Evolutionary conservation across 2,888 invertebrate species (phyloP), one percentile per base, ranked within the genome.

Genomic region (Argyra leucocephala): DNA sequence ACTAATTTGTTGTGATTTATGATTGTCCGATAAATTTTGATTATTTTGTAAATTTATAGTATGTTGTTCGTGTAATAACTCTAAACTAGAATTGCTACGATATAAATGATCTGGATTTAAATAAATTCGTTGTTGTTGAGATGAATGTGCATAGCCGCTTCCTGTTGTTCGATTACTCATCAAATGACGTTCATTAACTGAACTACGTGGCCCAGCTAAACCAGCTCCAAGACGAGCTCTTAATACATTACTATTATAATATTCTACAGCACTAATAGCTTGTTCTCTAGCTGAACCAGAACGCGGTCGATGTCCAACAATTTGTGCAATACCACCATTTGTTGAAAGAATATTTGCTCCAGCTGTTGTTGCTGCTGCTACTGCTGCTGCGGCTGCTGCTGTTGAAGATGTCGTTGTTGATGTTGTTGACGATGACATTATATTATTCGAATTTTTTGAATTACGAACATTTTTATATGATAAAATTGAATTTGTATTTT

Each of bases 1-100:
- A 79, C 76, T 67, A 76, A 24, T 31, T 80, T 61, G 82, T 80
- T 61, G 82, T 48, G 48, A 12, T 48, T 48, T 48, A 5, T 12
- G 48, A 82, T 64, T 83, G 81, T 60, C 57, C 22, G 66, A 22
- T 31, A 57, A 63, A 63, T 64, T 63, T 58, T 65, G 63, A 62
- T 76, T 75, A 70, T 76, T 75, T 73, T 76, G 75, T 61, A 62
- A 62, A 65, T 81, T 75, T 59, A 75, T 64, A 67, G 65, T 36
- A 64, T 69, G 63, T 62, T 70, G 67, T 68, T 70, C 81, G 72
- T 82, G 82, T 75, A 82, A 81, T 76, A 93, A 83, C 80, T 94
- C 93, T 79, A 94, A 83, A 77, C 93, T 93, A 69, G 93, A 92
- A 81, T 93, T 94, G 78, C 93, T 93, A 68, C 93, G 85, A 80